Base-by-base conservation (phyloP, 2,797 vertebrate genomes). In the Odontamblyopus lacepedii region DNA sequence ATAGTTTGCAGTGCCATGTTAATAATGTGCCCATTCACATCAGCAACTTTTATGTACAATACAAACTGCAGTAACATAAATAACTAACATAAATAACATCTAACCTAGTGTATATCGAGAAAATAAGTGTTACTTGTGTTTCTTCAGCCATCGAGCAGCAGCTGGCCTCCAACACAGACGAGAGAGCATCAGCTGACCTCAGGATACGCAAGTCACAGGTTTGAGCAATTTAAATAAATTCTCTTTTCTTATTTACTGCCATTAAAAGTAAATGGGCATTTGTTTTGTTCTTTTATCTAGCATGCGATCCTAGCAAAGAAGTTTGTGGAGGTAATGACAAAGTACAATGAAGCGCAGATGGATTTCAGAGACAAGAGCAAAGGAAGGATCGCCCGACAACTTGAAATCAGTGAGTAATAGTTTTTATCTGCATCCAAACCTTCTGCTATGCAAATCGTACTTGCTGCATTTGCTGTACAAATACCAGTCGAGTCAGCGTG, bases 161-260 rank as follows among this genome's bases (percentile, higher is more conserved):
- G 77, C 96, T 98, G 0, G 97, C 97, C 80, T 93, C 95, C 59
- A 95, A 95, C 0, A 74, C 88, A 77, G 95, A 96, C 6, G 94
- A 93, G 3, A 93, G 94, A 61, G 93, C 95, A 0, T 97, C 96
- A 0, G 97, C 97, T 0, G 97, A 98, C 84, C 89, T 96, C 55
- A 93, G 97, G 82, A 98, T 98, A 93, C 94, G 96, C 78, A 98
- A 98, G 81, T 98, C 97, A 70, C 97, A 98, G 95, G 97, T 98
- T 35, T 85, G 74, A 70, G 18, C 80, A 2, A 60, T 16, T 5
- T 13, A 48, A 48, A 48, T 16, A 18, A 13, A 57, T 57, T 26
- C 8, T 55, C n/a, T 55, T 51, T 55, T 55, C 19, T 55, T 8
- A 15, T 48, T 48, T 4, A 15, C 16, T 48, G 13, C 16, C 44